Base-by-base conservation (phyloP, 2,797 vertebrate genomes). In the Pachyuromys duprasi region DNA sequence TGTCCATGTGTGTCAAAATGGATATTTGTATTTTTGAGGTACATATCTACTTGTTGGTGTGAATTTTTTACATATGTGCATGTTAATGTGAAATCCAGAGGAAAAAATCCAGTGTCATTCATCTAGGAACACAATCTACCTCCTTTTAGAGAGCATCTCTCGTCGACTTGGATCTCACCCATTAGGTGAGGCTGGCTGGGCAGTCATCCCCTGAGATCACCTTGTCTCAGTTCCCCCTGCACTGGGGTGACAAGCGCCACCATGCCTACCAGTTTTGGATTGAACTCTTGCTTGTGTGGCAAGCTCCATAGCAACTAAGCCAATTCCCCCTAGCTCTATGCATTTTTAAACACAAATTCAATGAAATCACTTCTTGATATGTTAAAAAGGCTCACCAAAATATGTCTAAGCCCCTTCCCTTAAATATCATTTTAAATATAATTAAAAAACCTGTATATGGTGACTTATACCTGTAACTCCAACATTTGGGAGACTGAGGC, bases 261-360 rank as follows among this genome's bases (percentile, higher is more conserved):
- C 14, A 70, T 55, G 22, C 3, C 49, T 63, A 14, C 90, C 12
- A 33, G 95, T 98, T 98, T 86, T 15, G 24, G 36, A 72, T 86
- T 22, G 24, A 57, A 87, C 22, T 26, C 49, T 3, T 96, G 26
- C 67, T 72, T 31, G 26, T 39, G 33, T 39, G 15, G 14, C 49
- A 57, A 26, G 17, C 24, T 28, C 53, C 72, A 28, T 57, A 39
- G 15, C 8, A 18, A 72, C 26, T 55, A 11, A 31, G 15, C 14
- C 22, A 55, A 39, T 2, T 72, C 7, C 9, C 24, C 17, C 49
- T 57, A 24, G 24, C 4, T 8, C 24, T 39, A 31, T 18, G 72
- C 95, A 42, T 42, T 74, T 76, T 90, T 49, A 84, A 90, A 70
- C 74, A 18, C 72, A 97, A 96, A 98, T 95, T 86, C 31, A 91